Percentiles rank a stretch among this genome's conserved stretches.
Evolutionary conservation across 2,797 vertebrate species (phyloP).

Genomic region (Hephaestus fuliginosus): DNA sequence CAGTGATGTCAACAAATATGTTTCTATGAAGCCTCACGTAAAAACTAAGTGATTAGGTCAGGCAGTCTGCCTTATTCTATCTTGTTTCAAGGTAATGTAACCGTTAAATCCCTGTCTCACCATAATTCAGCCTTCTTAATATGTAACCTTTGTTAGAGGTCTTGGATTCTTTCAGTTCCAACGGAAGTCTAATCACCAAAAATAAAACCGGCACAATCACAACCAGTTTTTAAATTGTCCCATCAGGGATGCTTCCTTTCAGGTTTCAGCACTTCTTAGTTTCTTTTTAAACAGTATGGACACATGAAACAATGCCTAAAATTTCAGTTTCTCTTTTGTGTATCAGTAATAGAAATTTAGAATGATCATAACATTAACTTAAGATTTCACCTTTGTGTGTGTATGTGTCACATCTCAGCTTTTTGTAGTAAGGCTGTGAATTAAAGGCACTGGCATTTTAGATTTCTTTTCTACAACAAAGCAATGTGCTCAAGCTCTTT

Average conservation of each 20-base stretch:
- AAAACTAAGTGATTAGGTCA: not conserved
- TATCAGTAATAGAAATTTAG: not conserved
- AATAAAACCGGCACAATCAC: not conserved
- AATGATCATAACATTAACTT: not conserved
- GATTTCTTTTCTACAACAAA: not conserved
- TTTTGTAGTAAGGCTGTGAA: not conserved
- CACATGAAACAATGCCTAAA: not conserved
- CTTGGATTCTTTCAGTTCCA: slow-evolving; percentile 5
- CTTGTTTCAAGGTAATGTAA: slow-evolving; percentile 1
- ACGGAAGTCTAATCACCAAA: not conserved
- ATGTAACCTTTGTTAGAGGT: not conserved
- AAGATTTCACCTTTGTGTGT: not conserved
- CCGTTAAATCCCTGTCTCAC: not conserved
- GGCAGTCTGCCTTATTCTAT: not conserved
- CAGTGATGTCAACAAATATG: not conserved
- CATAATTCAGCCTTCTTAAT: not conserved
- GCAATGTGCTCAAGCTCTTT: slow-evolving; percentile 48
- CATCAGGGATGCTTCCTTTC: not conserved
- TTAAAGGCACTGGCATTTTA: not conserved
- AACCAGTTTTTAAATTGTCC: slow-evolving; percentile 7
- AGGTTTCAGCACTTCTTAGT: not conserved
- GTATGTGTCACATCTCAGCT: not conserved
- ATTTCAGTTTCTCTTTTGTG: not conserved
- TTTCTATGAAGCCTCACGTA: not conserved
- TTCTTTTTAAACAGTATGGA: slow-evolving; percentile 1